phyloP scores from a whole-genome alignment of 2,888 invertebrate genomes.

The Lasioglossum morio region DNA sequence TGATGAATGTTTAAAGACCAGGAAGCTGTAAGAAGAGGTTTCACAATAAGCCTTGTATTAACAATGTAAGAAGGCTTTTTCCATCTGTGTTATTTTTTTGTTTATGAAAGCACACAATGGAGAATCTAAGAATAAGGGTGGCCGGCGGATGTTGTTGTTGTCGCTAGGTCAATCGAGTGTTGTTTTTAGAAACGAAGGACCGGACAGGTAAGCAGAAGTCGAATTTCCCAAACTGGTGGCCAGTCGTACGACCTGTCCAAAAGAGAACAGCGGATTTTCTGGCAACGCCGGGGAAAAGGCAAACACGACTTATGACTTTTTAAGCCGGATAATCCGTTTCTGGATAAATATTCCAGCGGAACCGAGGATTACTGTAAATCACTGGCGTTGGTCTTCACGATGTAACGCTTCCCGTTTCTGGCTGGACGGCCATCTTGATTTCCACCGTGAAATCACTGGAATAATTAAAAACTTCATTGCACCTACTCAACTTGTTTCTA shows the following conservation, averaged over 20 bases:
- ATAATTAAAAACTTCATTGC: conserved; percentile 5
- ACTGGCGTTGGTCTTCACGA: conserved; percentile 32
- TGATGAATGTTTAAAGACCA: background rate
- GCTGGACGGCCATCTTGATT: background rate
- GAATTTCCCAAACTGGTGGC: background rate
- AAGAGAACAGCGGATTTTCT: conserved; percentile 20
- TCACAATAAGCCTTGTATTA: background rate
- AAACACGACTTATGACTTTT: conserved; percentile 74
- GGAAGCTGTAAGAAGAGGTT: background rate
- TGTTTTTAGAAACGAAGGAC: conserved; percentile 17
- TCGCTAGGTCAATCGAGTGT: conserved; percentile 18
- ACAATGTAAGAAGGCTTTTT: background rate
- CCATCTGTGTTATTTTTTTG: background rate
- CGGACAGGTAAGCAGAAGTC: conserved; percentile 20
- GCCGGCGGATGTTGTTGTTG: background rate
- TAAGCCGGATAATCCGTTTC: conserved; percentile 75
- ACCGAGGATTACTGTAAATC: conserved; percentile 48
- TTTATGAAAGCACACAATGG: background rate
- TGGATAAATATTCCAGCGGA: conserved; percentile 65
- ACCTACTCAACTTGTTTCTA: too few species aligned
- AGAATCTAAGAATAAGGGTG: background rate
- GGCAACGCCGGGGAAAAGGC: conserved; percentile 34
- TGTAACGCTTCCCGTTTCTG: background rate
- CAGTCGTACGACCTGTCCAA: background rate
- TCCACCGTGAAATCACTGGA: background rate